phyloP scores from a whole-genome alignment of 2,797 vertebrate species.

The Chelmon rostratus region DNA sequence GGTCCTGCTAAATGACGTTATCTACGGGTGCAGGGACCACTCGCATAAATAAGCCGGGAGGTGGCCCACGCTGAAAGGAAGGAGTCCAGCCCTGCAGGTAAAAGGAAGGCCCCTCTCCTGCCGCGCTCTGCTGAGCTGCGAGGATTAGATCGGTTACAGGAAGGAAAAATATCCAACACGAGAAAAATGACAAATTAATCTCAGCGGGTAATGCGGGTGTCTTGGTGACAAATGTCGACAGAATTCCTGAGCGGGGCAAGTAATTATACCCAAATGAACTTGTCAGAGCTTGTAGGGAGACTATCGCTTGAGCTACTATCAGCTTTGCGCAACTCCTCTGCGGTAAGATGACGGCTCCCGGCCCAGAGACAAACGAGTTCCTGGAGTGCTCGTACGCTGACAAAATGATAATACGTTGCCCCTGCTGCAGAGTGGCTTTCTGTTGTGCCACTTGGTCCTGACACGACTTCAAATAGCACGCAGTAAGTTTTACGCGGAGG shows the following conservation, averaged over 20 bases:
- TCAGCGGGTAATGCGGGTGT: slow-evolving; percentile 65
- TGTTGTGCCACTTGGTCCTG: slow-evolving; percentile 36
- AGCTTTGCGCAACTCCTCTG: slow-evolving; percentile 54
- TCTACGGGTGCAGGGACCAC: slow-evolving; percentile 62
- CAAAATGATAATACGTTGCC: slow-evolving; percentile 69
- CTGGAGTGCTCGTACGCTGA: slow-evolving; percentile 51
- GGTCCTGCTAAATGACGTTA: slow-evolving; percentile 70
- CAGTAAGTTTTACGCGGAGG: slow-evolving; percentile 32
- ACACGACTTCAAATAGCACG: slow-evolving; percentile 44
- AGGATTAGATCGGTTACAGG: slow-evolving; percentile 71
- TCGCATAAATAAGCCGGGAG: slow-evolving; percentile 73
- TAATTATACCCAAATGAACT: slow-evolving; percentile 82
- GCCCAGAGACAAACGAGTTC: slow-evolving; percentile 68
- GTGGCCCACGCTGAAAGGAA: slow-evolving; percentile 42
- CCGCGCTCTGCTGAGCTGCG: slow-evolving; percentile 26
- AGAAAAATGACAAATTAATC: slow-evolving; percentile 79
- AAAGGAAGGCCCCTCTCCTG: background rate
- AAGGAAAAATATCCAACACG: slow-evolving; percentile 61
- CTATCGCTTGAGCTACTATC: slow-evolving; percentile 69
- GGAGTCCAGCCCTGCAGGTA: slow-evolving; percentile 39
- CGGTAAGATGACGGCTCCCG: slow-evolving; percentile 53
- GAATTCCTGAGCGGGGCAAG: slow-evolving; percentile 76
- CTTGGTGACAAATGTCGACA: slow-evolving; percentile 73
- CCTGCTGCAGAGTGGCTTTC: slow-evolving; percentile 29
- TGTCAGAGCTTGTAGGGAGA: slow-evolving; percentile 71